These are phyloP conservation scores for Coccyzus lansbergi DNA, from an alignment of 2,797 vertebrate species.

Conservation along the genomic window DNA sequence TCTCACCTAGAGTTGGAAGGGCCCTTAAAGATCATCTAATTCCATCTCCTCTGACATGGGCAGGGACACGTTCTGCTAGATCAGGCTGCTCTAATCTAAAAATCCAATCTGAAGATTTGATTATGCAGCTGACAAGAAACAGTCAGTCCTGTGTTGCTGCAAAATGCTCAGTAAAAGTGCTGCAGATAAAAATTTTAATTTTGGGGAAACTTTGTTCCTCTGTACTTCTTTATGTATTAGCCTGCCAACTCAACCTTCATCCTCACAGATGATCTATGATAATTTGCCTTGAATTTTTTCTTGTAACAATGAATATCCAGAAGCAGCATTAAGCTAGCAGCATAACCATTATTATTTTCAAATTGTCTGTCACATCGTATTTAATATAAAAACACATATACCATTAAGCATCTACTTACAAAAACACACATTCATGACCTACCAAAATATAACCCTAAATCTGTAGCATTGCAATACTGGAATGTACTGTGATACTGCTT, in stretches of 20 bases:
- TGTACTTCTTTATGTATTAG: neutral
- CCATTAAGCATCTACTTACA: neutral
- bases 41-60: too few relatives aligned
- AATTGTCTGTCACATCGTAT: neutral
- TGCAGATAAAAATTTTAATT: constrained; percentile 20
- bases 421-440: neutral
- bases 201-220: neutral
- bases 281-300: constrained; percentile 40
- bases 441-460: neutral
- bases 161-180: neutral
- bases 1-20: neutral
- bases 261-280: neutral
- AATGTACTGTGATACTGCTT: neutral
- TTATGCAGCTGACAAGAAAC: neutral
- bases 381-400: neutral
- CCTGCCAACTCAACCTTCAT: neutral
- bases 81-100: too few relatives aligned
- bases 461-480: neutral
- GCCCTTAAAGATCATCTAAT: too few relatives aligned
- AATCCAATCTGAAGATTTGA: neutral
- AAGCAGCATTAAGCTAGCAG: neutral
- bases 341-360: constrained; percentile 37
- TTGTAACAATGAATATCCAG: neutral
- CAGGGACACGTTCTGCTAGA: too few relatives aligned
- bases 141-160: neutral